Evolutionary conservation across 1,140 invertebrate species (phyloP).

Genomic region (Drosophila bocqueti): DNA sequence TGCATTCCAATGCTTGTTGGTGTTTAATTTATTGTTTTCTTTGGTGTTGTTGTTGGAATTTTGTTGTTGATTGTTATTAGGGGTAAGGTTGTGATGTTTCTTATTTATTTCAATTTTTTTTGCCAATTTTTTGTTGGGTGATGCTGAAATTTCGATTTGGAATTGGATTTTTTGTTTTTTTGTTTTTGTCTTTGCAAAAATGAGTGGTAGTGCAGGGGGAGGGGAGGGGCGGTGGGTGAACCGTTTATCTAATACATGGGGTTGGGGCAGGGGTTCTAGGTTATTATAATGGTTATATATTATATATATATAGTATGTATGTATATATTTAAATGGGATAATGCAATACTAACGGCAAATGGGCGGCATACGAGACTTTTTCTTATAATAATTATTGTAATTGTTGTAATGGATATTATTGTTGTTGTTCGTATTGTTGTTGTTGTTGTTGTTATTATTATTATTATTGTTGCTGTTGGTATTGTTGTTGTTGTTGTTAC

Average conservation of each 20-base stretch:
- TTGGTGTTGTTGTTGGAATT: constrained; percentile 10
- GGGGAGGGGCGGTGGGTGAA: background rate
- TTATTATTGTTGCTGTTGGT: constrained; percentile 60
- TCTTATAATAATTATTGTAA: constrained; percentile 84
- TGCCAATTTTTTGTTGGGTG: constrained; percentile 26
- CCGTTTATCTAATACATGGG: background rate
- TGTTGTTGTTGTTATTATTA: constrained; percentile 64
- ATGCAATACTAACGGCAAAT: constrained; percentile 84
- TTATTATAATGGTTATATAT: constrained; percentile 1
- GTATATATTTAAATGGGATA: constrained; percentile 32
- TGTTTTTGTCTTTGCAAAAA: constrained; percentile 4
- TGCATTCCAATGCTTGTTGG: constrained; percentile 30
- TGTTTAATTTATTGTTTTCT: background rate
- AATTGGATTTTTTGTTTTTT: constrained; percentile 12
- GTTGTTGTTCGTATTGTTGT: constrained; percentile 73
- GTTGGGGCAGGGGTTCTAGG: background rate
- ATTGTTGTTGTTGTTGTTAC: constrained; percentile 57
- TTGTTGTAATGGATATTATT: constrained; percentile 84
- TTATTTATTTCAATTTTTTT: constrained; percentile 1
- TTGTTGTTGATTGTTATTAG: constrained; percentile 10
- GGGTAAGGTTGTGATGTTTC: constrained; percentile 4
- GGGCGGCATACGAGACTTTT: constrained; percentile 84
- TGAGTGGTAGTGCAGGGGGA: constrained; percentile 9
- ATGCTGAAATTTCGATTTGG: constrained; percentile 31
- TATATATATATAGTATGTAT: constrained; percentile 27